These are phyloP conservation scores for Choreutis nemorana DNA, from an alignment of 2,888 invertebrate species.

Conservation along the genomic window DNA sequence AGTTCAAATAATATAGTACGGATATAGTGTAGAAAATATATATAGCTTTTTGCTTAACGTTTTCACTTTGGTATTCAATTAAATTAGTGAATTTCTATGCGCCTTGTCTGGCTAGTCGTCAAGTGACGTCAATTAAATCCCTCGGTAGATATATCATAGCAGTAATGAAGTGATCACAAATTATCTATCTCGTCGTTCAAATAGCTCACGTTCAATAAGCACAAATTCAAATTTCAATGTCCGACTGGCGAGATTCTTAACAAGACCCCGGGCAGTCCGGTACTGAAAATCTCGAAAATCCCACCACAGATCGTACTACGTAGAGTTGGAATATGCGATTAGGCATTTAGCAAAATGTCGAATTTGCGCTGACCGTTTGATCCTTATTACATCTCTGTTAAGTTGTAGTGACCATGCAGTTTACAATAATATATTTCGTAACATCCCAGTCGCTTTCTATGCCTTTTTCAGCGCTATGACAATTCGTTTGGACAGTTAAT, in stretches of 20 bases:
- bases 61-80: too few species aligned
- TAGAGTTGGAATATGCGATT: slow-evolving; percentile 50
- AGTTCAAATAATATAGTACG: too few species aligned
- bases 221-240: slow-evolving; percentile 39
- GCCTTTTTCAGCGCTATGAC: too few species aligned
- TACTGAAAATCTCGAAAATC: slow-evolving; percentile 59
- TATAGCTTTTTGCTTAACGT: too few species aligned
- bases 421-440: too few species aligned
- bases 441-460: too few species aligned
- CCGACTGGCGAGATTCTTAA: slow-evolving; percentile 45
- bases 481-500: too few species aligned
- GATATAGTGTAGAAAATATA: too few species aligned
- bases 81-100: too few species aligned
- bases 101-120: too few species aligned
- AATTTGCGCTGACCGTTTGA: slow-evolving; percentile 15
- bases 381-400: too few species aligned
- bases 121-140: not conserved
- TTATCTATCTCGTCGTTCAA: slow-evolving; percentile 17
- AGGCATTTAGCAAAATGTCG: slow-evolving; percentile 49
- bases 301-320: slow-evolving; percentile 49
- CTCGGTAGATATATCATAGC: not conserved
- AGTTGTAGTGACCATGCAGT: not conserved
- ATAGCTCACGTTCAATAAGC: slow-evolving; percentile 30
- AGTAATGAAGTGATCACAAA: slow-evolving; percentile 11
- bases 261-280: slow-evolving; percentile 35